Conservation (phyloP, 2,797 vertebrate species). For the Euthynnus affinis region DNA sequence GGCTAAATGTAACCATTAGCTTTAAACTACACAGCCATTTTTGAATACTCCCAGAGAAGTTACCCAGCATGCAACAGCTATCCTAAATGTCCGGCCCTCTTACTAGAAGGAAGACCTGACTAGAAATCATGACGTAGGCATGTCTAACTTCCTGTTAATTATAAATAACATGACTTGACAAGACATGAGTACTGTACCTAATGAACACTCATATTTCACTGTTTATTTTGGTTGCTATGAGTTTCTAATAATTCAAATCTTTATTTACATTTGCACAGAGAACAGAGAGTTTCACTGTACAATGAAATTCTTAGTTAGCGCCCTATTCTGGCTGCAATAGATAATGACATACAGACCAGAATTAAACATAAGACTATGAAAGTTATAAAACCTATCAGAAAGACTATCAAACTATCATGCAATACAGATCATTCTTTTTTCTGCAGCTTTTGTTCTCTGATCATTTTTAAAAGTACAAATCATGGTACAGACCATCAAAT, state of each 20-base stretch:
- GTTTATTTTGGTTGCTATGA: not conserved
- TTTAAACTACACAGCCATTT: not conserved
- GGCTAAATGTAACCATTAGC: not conserved
- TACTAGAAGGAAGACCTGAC: not conserved
- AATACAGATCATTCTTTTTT: not conserved
- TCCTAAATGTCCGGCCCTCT: not conserved
- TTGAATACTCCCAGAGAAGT: not conserved
- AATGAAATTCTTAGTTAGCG: not conserved
- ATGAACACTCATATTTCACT: not conserved
- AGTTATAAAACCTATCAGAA: not conserved
- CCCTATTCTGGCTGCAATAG: too few relatives aligned
- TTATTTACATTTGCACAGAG: too few relatives aligned
- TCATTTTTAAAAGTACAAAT: not conserved
- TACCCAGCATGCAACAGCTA: conserved; percentile 27
- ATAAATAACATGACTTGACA: too few relatives aligned
- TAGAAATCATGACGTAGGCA: not conserved
- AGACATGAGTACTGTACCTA: too few relatives aligned
- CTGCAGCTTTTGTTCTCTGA: not conserved
- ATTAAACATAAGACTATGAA: too few relatives aligned
- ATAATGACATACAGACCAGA: too few relatives aligned
- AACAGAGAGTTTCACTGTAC: not conserved
- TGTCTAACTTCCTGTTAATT: not conserved
- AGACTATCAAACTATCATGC: not conserved
- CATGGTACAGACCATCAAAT: not conserved
- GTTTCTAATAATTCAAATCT: too few relatives aligned